Conservation (phyloP, 1,140 invertebrate species). For the Papilio machaon region DNA sequence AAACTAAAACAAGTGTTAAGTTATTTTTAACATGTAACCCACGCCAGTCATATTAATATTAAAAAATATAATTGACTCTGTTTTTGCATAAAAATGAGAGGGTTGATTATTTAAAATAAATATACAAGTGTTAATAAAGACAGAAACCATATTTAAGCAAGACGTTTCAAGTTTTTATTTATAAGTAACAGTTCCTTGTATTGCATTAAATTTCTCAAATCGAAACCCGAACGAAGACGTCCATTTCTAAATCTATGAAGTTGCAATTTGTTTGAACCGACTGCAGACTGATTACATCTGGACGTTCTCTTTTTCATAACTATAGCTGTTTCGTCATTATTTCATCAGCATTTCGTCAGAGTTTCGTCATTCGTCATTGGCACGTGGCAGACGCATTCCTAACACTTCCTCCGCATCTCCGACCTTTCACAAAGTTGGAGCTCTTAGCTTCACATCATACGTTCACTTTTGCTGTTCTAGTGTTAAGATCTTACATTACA, state of each 20-base stretch:
- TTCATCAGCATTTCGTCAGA: conserved; percentile 19
- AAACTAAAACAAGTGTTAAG: no score
- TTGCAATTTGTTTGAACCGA: conserved; percentile 8
- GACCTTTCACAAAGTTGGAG: conserved; percentile 22
- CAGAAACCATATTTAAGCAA: no score
- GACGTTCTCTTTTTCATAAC: conserved; percentile 36
- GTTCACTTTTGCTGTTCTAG: background rate
- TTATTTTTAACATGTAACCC: no score
- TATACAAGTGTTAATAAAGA: no score
- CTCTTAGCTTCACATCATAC: conserved; percentile 2
- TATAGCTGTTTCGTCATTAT: background rate
- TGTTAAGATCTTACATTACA: background rate
- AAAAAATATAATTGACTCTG: no score
- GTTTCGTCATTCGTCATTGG: conserved; percentile 31
- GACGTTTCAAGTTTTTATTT: background rate
- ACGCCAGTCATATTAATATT: no score
- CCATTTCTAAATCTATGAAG: background rate
- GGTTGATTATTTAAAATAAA: no score
- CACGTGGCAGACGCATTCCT: conserved; percentile 16
- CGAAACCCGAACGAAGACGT: background rate
- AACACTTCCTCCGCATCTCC: conserved; percentile 26
- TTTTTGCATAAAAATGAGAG: no score
- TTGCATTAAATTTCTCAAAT: conserved; percentile 1
- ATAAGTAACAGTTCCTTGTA: background rate
- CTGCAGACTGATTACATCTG: conserved; percentile 23